Conservation (phyloP, 1,140 invertebrate genomes). For the Callitettix versicolor region DNA sequence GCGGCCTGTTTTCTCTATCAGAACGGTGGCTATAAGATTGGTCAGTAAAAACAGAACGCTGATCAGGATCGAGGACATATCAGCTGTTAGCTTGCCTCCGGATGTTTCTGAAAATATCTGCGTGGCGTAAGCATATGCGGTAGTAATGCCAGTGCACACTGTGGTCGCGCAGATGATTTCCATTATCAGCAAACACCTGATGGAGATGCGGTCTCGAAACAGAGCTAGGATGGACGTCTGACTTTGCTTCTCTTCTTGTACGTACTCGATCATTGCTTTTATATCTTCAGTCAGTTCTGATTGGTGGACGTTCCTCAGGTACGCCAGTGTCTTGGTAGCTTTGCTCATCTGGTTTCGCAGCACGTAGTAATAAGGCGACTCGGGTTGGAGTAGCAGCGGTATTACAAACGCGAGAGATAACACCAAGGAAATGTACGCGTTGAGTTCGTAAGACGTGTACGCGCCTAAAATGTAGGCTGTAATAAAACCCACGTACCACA, state of each 20-base stretch:
- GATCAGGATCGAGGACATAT: neutral
- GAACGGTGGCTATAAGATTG: neutral
- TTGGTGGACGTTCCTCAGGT: conserved; percentile 40
- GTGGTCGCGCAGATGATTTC: neutral
- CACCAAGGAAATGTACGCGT: neutral
- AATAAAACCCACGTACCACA: conserved; percentile 4
- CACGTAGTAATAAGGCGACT: conserved; percentile 64
- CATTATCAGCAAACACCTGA: conserved; percentile 1
- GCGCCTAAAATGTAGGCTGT: conserved; percentile 54
- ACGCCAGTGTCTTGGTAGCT: conserved; percentile 50
- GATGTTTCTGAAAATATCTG: conserved; percentile 1
- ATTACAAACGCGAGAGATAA: conserved; percentile 25
- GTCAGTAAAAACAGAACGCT: neutral
- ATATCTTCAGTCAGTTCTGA: conserved; percentile 1
- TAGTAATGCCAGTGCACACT: neutral
- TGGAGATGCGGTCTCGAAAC: neutral
- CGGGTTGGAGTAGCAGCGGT: conserved; percentile 42
- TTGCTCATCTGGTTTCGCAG: conserved; percentile 44
- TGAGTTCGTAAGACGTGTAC: conserved; percentile 18
- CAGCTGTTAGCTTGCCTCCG: neutral
- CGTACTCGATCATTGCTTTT: neutral
- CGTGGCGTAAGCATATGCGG: conserved; percentile 1
- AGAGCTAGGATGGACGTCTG: conserved; percentile 1
- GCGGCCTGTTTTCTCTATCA: conserved; percentile 7
- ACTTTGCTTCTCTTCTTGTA: neutral